Percentiles rank a stretch among this genome's conserved stretches.
phyloP scores from a whole-genome alignment of 2,797 vertebrate species.

The Enteromius unitaeniatus region DNA sequence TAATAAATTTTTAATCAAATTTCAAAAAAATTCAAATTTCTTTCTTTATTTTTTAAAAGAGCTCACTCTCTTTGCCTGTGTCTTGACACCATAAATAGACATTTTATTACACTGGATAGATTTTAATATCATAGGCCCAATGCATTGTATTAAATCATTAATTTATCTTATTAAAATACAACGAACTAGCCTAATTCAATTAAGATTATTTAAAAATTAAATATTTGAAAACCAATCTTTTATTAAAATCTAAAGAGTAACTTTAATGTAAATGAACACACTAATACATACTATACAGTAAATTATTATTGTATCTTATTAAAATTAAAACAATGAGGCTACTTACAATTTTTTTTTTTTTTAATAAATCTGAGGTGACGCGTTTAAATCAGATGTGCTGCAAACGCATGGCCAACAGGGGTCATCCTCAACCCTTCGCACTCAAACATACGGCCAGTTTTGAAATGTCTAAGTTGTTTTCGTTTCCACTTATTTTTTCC shows the following conservation, averaged over 20 bases:
- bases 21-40: too few relatives aligned
- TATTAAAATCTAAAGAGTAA: neutral
- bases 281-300: neutral
- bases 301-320: neutral
- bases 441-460: neutral
- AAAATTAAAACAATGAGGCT: neutral
- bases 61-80: neutral
- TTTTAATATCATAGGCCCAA: neutral
- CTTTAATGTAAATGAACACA: neutral
- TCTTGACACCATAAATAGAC: neutral
- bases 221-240: neutral
- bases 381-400: slow-evolving; percentile 21
- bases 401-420: slow-evolving; percentile 39
- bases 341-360: too few relatives aligned
- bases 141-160: neutral
- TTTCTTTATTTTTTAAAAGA: too few relatives aligned
- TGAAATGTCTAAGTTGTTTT: neutral
- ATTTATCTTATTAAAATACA: neutral
- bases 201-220: neutral
- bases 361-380: neutral
- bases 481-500: slow-evolving; percentile 44
- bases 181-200: neutral
- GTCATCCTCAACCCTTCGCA: slow-evolving; percentile 28
- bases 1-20: too few relatives aligned
- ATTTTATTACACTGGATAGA: neutral